Conservation (phyloP, 2,888 invertebrate species). For the Pterobdella sp. region DNA sequence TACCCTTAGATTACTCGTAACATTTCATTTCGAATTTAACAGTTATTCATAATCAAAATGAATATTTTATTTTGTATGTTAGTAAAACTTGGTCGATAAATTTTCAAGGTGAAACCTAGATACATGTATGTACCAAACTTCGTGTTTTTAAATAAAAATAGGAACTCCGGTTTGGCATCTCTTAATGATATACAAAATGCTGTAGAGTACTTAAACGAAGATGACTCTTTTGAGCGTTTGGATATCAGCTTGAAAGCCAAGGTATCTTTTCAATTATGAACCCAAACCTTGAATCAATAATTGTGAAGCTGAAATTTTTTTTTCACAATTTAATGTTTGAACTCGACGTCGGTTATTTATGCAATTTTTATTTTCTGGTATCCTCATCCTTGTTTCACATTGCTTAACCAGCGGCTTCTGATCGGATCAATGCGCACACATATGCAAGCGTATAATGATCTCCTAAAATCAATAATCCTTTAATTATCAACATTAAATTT, state of each 20-base stretch:
- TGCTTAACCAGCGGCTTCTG: no score
- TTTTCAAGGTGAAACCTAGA: neutral
- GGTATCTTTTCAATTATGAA: neutral
- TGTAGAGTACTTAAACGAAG: conserved; percentile 24
- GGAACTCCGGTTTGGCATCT: neutral
- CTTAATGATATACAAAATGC: conserved; percentile 17
- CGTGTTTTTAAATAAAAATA: neutral
- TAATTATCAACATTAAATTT: no score
- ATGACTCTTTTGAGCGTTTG: neutral
- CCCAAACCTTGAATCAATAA: neutral
- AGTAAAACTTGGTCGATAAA: neutral
- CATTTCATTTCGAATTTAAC: no score
- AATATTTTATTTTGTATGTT: neutral
- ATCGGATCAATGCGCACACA: no score
- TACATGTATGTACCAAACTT: conserved; percentile 15
- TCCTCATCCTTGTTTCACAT: no score
- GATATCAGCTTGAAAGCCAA: conserved; percentile 9
- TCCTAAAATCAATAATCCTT: no score
- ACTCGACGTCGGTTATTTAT: neutral
- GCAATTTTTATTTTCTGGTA: no score
- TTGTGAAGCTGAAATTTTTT: neutral
- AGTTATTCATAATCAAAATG: neutral
- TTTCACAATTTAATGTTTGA: neutral
- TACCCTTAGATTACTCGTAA: neutral
- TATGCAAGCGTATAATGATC: no score